These are phyloP conservation scores for Bergia sp. DNA, from an alignment of 92 coral and sea anemone species.

Conservation along the genomic window DNA sequence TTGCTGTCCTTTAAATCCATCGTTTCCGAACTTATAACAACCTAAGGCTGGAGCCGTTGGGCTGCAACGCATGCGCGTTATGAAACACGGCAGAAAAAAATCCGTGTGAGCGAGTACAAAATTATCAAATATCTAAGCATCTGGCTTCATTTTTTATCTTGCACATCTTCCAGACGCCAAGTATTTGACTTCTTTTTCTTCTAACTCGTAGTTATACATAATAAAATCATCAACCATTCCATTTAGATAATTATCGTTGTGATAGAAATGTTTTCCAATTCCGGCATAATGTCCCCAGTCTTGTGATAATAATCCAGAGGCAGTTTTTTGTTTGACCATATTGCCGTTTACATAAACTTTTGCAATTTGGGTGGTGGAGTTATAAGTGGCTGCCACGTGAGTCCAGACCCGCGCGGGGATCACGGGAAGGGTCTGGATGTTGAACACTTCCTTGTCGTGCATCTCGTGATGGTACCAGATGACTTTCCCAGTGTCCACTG, in stretches of 20 bases:
- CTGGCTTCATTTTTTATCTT: slow-evolving; percentile 21
- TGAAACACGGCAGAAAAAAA: background rate
- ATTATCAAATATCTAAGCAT: background rate
- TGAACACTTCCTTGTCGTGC: slow-evolving; percentile 87
- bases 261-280: slow-evolving; percentile 92
- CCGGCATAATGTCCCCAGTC: slow-evolving; percentile 99
- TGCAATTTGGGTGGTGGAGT: slow-evolving; percentile 82
- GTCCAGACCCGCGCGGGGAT: slow-evolving; percentile 97
- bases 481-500: slow-evolving; percentile 91
- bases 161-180: slow-evolving; percentile 80
- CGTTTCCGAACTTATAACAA: no score
- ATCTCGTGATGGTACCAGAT: slow-evolving; percentile 98
- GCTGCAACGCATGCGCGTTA: no score
- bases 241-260: slow-evolving; percentile 60
- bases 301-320: slow-evolving; percentile 91
- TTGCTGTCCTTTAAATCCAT: background rate
- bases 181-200: slow-evolving; percentile 73
- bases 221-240: slow-evolving; percentile 94
- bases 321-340: slow-evolving; percentile 81
- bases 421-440: slow-evolving; percentile 82
- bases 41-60: background rate
- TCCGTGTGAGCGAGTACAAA: slow-evolving; percentile 11
- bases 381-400: slow-evolving; percentile 84
- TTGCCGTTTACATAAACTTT: slow-evolving; percentile 87
- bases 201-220: slow-evolving; percentile 89